Evolutionary conservation across 1,140 invertebrate genomes (phyloP), one percentile per base, ranked within the genome.

Genomic region (Parasteatoda tepidariorum): DNA sequence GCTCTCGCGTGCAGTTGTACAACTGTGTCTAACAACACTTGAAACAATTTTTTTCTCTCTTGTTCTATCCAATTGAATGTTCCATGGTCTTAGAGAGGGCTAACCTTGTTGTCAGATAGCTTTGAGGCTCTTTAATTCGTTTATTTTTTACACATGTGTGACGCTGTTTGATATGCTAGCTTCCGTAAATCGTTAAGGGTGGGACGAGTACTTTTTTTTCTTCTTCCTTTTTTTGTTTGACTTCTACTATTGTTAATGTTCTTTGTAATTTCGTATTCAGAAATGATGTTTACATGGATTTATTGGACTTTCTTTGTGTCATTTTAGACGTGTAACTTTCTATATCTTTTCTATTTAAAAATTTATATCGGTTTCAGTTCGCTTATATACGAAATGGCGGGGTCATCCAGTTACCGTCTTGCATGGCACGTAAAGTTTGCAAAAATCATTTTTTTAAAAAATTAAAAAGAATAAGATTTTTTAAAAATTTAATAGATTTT

Each of bases 1-100:
- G 74, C 74, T 66, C 33, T 24, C 31, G 74, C 74, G 74, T 78
- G 74, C 74, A 75, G 55, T 38, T 18, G 73, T 78, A 61, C 3
- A 24, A 18, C 18, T 24, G 61, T 7, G 22, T 34, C 22, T 66
- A 61, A 61, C 73, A 71, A 57, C 59, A 41, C 18, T 13, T 54
- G 31, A 22, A n/a, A 48, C 22, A 54, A 66, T 75, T 75, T 75
- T 61, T 75, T n/a, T 18, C 33, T 24, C 57, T 5, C 18, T 18
- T 22, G 18, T 31, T n/a, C 30, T 41, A 18, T 41, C 54, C 9
- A 48, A 15, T 68, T 68, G 34, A 11, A 38, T 26, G 34, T 26
- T 15, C 7, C 26, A 24, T 41, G 34, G 41, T 34, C 30, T 33
- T 31, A 3, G 62, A 48, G 34, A 66, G 33, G 38, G 70, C 28